phyloP scores from a whole-genome alignment of 2,113 vertebrate genomes.

The Anolis carolinensis region DNA sequence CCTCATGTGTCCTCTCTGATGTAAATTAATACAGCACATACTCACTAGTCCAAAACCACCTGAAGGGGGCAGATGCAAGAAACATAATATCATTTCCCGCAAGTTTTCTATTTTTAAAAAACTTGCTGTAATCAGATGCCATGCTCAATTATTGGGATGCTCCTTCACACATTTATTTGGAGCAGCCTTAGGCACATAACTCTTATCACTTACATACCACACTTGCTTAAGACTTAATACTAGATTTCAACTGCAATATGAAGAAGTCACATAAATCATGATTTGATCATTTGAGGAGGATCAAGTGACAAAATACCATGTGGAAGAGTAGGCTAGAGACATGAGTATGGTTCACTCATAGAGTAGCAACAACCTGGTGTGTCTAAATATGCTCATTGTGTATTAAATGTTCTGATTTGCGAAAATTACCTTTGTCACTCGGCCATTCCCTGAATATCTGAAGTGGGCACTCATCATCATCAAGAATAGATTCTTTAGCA shows the following conservation, averaged over 20 bases:
- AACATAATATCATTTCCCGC: too few species aligned
- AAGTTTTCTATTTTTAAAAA: too few species aligned
- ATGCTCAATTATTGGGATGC: too few species aligned
- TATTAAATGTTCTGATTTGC: background rate
- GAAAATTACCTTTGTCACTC: conserved; percentile 87
- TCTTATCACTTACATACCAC: background rate
- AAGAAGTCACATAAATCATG: background rate
- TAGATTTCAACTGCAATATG: background rate
- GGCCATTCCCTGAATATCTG: conserved; percentile 98
- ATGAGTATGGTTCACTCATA: background rate
- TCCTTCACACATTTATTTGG: background rate
- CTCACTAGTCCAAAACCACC: background rate
- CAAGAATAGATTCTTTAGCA: conserved; percentile 89
- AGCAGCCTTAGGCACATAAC: background rate
- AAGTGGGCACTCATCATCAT: conserved; percentile 92
- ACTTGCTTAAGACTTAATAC: too few species aligned
- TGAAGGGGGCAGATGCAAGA: too few species aligned
- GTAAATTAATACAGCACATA: background rate
- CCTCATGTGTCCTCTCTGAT: background rate
- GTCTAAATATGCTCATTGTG: background rate
- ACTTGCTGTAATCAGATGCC: too few species aligned
- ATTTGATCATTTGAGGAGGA: background rate
- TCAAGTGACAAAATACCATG: background rate
- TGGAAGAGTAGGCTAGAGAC: too few species aligned
- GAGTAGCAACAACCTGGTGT: background rate